Conservation (phyloP, 2,113 vertebrate genomes). For the Nesogale talazaci region DNA sequence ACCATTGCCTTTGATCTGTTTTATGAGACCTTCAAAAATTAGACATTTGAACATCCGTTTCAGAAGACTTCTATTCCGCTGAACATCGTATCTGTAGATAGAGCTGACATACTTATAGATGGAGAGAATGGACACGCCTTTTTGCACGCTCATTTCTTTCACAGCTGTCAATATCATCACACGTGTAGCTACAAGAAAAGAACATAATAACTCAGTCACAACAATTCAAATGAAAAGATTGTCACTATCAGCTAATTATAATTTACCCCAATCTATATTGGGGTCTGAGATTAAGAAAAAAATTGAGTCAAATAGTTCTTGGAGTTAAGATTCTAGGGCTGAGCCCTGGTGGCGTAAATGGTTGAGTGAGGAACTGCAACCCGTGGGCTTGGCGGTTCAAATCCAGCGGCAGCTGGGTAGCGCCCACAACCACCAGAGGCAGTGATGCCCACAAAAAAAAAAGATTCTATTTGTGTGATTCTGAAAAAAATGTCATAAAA, state of each 20-base stretch:
- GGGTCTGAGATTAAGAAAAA: conserved; percentile 33
- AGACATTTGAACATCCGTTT: conserved; percentile 93
- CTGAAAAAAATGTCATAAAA: conserved; percentile 40
- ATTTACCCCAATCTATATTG: background rate
- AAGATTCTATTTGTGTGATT: background rate
- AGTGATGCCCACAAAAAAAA: no score
- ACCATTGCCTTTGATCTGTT: conserved; percentile 96
- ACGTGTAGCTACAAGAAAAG: conserved; percentile 90
- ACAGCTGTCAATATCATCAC: conserved; percentile 95
- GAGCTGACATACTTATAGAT: conserved; percentile 95
- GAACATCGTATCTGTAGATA: conserved; percentile 92
- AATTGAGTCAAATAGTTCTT: background rate
- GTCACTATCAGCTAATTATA: background rate
- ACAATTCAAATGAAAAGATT: conserved; percentile 31
- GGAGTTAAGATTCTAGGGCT: no score
- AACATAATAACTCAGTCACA: conserved; percentile 65
- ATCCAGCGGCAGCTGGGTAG: no score
- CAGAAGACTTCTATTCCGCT: conserved; percentile 93
- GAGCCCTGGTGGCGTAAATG: no score
- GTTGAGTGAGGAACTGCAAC: no score
- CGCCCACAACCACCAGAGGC: no score
- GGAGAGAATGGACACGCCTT: conserved; percentile 94
- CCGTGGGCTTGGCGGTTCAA: no score
- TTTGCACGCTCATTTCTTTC: conserved; percentile 94
- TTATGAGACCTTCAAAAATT: conserved; percentile 92